Conservation (phyloP, 2,888 invertebrate genomes). For the Phortica magna region DNA sequence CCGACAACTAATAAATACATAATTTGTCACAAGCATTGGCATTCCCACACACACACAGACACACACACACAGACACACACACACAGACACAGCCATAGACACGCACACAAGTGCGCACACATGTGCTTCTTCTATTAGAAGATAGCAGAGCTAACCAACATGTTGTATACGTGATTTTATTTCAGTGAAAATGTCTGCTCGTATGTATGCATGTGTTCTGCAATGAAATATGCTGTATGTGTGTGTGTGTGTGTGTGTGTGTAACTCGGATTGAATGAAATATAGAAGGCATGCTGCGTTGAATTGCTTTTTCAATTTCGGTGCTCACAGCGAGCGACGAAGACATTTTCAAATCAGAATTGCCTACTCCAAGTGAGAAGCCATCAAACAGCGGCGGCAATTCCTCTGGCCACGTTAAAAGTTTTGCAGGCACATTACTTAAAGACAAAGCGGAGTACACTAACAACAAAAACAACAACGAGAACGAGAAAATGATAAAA, state of each 20-base stretch:
- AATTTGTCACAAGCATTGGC: slow-evolving; percentile 29
- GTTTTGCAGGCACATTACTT: no score
- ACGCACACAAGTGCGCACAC: neutral
- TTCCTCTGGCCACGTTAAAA: no score
- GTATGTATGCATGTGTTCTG: neutral
- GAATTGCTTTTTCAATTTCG: slow-evolving; percentile 28
- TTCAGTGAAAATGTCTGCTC: slow-evolving; percentile 1
- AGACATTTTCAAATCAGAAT: slow-evolving; percentile 14
- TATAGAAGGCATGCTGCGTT: slow-evolving; percentile 23
- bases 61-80: slow-evolving; percentile 8
- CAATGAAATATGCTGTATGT: neutral
- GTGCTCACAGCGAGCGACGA: slow-evolving; percentile 1
- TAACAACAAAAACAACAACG: neutral
- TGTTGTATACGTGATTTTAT: slow-evolving; percentile 31
- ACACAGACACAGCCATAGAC: neutral
- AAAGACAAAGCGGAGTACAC: neutral
- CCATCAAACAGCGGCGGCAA: neutral
- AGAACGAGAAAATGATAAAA: no score
- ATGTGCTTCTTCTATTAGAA: slow-evolving; percentile 14
- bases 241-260: neutral
- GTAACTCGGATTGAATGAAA: slow-evolving; percentile 25
- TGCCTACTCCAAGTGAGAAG: neutral
- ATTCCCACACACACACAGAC: slow-evolving; percentile 13
- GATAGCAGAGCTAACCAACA: slow-evolving; percentile 37
- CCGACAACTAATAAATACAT: slow-evolving; percentile 27